Percentiles rank a stretch among this genome's conserved stretches.
Conservation (phyloP, 2,797 vertebrate genomes). For the Garrulus glandarius region DNA sequence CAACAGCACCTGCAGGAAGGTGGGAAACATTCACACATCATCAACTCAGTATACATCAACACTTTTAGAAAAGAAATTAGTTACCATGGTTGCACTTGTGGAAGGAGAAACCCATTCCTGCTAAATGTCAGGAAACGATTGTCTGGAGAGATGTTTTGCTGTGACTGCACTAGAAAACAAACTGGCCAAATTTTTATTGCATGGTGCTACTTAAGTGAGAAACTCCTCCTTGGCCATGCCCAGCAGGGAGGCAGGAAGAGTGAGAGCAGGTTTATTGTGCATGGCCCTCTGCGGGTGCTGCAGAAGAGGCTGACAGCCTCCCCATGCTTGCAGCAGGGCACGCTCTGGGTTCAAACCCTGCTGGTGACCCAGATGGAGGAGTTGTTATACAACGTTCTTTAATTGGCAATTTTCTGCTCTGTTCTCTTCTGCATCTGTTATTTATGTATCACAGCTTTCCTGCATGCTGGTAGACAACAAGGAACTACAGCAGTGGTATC, state of each 20-base stretch:
- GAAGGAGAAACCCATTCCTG: not conserved
- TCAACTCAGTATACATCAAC: not conserved
- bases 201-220: not conserved
- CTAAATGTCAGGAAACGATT: not conserved
- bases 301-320: not conserved
- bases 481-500: conserved; percentile 19
- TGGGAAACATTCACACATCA: conserved; percentile 6
- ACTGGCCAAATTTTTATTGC: not conserved
- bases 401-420: conserved; percentile 63
- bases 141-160: not conserved
- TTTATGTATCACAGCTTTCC: conserved; percentile 52
- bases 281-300: not conserved
- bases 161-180: not conserved
- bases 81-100: conserved; percentile 1
- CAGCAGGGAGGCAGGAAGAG: not conserved
- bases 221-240: not conserved
- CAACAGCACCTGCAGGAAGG: not conserved
- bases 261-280: not conserved
- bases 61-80: not conserved
- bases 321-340: not conserved
- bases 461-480: conserved; percentile 32
- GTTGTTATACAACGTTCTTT: conserved; percentile 26
- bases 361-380: conserved; percentile 63
- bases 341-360: conserved; percentile 29
- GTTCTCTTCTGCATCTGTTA: conserved; percentile 62